Percentiles rank a stretch among this genome's conserved stretches.
These are phyloP conservation scores for Mesitornis unicolor DNA, from an alignment of 2,113 vertebrate species.

Conservation along the genomic window DNA sequence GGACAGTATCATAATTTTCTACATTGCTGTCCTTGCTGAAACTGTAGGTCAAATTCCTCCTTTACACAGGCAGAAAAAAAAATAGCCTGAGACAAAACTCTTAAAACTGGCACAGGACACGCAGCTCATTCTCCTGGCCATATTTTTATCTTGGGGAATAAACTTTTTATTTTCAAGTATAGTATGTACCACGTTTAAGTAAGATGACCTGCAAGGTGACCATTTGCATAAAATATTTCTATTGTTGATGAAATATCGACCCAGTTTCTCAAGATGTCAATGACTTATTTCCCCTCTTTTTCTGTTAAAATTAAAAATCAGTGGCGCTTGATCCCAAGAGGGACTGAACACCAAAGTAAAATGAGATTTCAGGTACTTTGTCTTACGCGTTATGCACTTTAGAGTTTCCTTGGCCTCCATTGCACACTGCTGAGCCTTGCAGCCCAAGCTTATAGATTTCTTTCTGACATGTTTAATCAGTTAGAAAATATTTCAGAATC, in stretches of 20 bases:
- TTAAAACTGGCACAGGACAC: background rate
- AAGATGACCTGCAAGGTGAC: background rate
- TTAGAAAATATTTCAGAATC: background rate
- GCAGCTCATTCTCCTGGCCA: background rate
- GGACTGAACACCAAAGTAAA: background rate
- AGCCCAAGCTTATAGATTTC: background rate
- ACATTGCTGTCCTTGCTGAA: background rate
- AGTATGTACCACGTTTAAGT: background rate
- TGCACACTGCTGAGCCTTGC: background rate
- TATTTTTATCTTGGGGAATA: background rate
- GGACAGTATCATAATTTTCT: background rate
- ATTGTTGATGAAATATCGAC: background rate
- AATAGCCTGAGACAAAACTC: background rate
- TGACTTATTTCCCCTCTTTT: background rate
- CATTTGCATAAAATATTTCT: background rate
- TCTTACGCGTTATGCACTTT: background rate
- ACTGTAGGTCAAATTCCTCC: background rate
- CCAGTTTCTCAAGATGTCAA: background rate
- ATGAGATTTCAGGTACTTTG: background rate
- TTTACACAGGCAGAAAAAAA: background rate
- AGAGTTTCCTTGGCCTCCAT: background rate
- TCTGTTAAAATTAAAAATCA: background rate
- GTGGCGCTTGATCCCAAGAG: background rate
- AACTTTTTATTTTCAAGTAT: background rate
- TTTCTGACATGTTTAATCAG: background rate